These are phyloP conservation scores for Semaprochilodus insignis DNA, from an alignment of 2,797 vertebrate species.

Conservation along the genomic window DNA sequence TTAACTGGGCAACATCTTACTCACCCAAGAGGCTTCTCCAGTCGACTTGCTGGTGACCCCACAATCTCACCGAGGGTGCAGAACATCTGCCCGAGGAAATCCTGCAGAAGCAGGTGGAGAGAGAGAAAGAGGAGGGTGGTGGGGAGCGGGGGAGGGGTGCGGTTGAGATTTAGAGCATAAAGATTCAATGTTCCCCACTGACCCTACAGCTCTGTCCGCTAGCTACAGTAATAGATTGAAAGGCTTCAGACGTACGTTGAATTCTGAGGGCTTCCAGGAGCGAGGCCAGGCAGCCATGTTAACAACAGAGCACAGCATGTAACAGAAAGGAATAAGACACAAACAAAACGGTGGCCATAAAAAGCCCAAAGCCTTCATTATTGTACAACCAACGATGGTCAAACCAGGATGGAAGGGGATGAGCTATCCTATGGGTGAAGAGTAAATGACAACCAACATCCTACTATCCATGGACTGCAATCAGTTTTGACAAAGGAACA, in stretches of 20 bases:
- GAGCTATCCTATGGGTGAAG: slow-evolving; percentile 48
- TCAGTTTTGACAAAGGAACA: slow-evolving; percentile 45
- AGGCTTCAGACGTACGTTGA: slow-evolving; percentile 77
- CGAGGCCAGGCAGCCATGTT: slow-evolving; percentile 67
- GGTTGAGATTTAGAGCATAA: neutral
- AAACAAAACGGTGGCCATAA: slow-evolving; percentile 54
- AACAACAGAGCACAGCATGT: slow-evolving; percentile 76
- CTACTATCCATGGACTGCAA: slow-evolving; percentile 16
- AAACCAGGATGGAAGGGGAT: slow-evolving; percentile 37
- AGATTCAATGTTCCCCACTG: slow-evolving; percentile 18
- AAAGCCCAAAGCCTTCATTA: slow-evolving; percentile 63
- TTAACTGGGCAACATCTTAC: slow-evolving; percentile 59
- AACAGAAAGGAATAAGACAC: slow-evolving; percentile 81
- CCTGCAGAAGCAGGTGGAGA: slow-evolving; percentile 72
- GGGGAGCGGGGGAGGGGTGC: neutral
- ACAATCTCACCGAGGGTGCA: slow-evolving; percentile 96
- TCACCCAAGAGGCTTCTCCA: slow-evolving; percentile 94
- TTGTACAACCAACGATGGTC: slow-evolving; percentile 55
- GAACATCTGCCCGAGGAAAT: slow-evolving; percentile 95
- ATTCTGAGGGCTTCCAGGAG: slow-evolving; percentile 83
- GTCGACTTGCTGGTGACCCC: slow-evolving; percentile 90
- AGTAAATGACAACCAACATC: slow-evolving; percentile 12
- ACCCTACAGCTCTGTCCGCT: slow-evolving; percentile 30
- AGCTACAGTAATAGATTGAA: slow-evolving; percentile 37
- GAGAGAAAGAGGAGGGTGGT: slow-evolving; percentile 23